A percentile compares a stretch with the other conserved stretches of the same genome.
These are phyloP conservation scores for Myrmecophaga tridactyla DNA, from an alignment of 2,113 vertebrate species.

Conservation along the genomic window DNA sequence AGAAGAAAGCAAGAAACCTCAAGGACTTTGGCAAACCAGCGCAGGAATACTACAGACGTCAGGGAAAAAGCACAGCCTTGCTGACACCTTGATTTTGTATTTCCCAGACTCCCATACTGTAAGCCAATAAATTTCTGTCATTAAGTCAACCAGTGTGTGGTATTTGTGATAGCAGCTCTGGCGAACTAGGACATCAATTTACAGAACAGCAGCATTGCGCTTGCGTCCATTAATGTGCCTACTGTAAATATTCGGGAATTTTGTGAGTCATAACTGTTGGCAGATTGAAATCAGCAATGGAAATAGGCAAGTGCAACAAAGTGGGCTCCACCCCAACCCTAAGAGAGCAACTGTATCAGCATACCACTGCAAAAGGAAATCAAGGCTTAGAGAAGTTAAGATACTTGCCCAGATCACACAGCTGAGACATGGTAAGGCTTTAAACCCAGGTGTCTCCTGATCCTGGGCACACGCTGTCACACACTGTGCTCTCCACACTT, in stretches of 20 bases:
- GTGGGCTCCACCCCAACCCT: no score
- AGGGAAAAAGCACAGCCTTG: no score
- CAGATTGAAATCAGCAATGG: not conserved
- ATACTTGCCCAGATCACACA: not conserved
- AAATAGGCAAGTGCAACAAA: not conserved
- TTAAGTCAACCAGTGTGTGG: no score
- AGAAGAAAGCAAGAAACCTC: no score
- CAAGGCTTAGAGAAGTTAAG: not conserved
- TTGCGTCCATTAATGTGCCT: not conserved
- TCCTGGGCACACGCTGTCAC: not conserved
- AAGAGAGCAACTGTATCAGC: not conserved
- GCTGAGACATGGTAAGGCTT: not conserved
- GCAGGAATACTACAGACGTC: no score
- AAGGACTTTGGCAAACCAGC: no score
- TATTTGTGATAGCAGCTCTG: no score
- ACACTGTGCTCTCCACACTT: not conserved
- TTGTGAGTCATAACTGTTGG: not conserved
- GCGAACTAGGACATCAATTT: not conserved
- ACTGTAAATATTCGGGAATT: not conserved
- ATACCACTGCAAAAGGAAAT: not conserved
- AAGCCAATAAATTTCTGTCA: no score
- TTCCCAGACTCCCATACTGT: no score
- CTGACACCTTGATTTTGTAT: no score
- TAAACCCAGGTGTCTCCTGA: fast-evolving
- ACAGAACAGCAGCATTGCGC: not conserved